Evolutionary conservation across 1,140 invertebrate species (phyloP).

Genomic region (Zaprionus inermis): DNA sequence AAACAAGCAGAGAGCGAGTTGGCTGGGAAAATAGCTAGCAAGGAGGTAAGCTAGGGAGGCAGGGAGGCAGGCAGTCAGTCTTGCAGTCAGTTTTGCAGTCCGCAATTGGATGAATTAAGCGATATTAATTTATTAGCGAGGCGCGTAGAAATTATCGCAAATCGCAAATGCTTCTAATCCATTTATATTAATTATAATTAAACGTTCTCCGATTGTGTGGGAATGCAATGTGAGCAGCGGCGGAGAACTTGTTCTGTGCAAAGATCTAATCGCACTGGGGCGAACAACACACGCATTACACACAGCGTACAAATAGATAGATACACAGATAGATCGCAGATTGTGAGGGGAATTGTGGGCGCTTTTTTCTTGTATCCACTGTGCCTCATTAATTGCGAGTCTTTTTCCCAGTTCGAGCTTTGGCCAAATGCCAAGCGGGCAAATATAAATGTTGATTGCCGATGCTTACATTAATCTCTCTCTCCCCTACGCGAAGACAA

Average conservation of each 20-base stretch:
- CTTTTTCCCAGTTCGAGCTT: background rate
- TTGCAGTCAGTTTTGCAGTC: background rate
- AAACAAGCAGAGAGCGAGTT: constrained; percentile 13
- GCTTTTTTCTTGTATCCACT: background rate
- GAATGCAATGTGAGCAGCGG: constrained; percentile 9
- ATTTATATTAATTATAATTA: constrained; percentile 65
- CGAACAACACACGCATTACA: constrained; percentile 5
- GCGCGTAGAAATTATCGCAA: constrained; percentile 62
- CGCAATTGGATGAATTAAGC: constrained; percentile 16
- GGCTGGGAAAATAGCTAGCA: constrained; percentile 23
- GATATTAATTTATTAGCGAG: constrained; percentile 66
- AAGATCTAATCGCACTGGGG: background rate
- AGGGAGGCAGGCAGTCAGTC: constrained; percentile 2
- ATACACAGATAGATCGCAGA: background rate
- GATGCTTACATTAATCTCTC: constrained; percentile 78
- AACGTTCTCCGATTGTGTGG: constrained; percentile 28
- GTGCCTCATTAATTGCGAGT: constrained; percentile 6
- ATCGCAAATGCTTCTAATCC: constrained; percentile 53
- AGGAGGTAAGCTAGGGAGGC: constrained; percentile 22
- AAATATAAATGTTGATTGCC: constrained; percentile 78
- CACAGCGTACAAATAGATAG: background rate
- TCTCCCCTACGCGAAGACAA: constrained; percentile 14
- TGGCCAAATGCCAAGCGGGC: constrained; percentile 67
- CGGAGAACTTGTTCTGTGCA: constrained; percentile 7
- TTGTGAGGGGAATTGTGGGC: background rate